Percentiles rank a stretch among this genome's conserved stretches.
Evolutionary conservation across 2,888 invertebrate species (phyloP).

Genomic region (Nemotelus nigrinus): DNA sequence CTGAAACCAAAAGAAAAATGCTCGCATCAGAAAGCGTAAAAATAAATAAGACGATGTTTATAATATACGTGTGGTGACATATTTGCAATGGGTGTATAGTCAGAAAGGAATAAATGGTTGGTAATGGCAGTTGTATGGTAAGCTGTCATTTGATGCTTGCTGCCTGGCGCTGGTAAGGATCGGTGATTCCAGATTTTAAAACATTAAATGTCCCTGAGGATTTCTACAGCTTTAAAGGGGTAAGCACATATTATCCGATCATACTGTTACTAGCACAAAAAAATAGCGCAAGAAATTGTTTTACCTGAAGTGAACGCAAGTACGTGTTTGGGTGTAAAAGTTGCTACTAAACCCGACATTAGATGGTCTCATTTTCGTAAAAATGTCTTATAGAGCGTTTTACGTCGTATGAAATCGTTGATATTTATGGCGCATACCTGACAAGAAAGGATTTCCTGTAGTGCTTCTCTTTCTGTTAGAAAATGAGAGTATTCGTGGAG

Average conservation of each 20-base stretch:
- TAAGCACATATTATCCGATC: not conserved
- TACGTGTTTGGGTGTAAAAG: too few species aligned
- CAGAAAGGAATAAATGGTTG: not conserved
- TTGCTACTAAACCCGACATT: too few species aligned
- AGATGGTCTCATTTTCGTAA: too few species aligned
- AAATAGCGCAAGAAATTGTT: too few species aligned
- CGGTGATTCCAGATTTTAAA: not conserved
- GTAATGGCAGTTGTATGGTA: not conserved
- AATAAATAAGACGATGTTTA: conserved; percentile 31
- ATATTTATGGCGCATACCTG: too few species aligned
- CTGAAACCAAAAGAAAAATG: conserved; percentile 67
- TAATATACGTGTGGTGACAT: not conserved
- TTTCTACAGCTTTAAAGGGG: not conserved
- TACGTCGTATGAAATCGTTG: too few species aligned
- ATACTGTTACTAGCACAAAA: too few species aligned
- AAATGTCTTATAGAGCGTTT: too few species aligned
- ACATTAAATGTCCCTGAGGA: not conserved
- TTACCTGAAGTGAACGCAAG: too few species aligned
- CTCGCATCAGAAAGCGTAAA: conserved; percentile 24
- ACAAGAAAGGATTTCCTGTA: too few species aligned
- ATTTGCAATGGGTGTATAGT: not conserved
- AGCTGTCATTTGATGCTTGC: not conserved
- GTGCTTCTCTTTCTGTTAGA: too few species aligned
- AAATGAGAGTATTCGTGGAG: too few species aligned
- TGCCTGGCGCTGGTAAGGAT: not conserved